These are phyloP conservation scores for Chaetorhynchus papuensis DNA, from an alignment of 2,113 vertebrate species.

Conservation along the genomic window DNA sequence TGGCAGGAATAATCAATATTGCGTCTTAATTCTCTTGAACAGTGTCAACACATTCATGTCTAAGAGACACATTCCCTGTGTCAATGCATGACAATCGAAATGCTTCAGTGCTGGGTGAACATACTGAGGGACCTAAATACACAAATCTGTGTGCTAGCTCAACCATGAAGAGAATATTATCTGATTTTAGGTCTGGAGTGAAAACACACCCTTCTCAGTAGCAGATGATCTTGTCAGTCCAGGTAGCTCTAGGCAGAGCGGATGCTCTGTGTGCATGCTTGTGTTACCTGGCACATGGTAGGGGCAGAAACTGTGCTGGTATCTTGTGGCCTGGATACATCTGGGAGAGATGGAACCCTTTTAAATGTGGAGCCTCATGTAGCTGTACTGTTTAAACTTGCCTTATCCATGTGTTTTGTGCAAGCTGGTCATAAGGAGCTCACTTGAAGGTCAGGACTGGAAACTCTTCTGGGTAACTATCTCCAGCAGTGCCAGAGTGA, in stretches of 20 bases:
- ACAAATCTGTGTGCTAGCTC: background rate
- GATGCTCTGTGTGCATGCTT: rapidly evolving
- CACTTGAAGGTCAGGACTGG: background rate
- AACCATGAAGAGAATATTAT: background rate
- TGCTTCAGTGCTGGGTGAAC: background rate
- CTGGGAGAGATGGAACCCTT: background rate
- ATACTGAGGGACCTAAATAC: background rate
- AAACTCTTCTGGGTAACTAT: background rate
- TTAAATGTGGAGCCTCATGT: background rate
- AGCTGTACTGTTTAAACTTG: background rate
- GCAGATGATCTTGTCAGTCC: background rate
- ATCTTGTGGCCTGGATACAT: background rate
- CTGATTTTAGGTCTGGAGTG: background rate
- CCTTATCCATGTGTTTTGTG: background rate
- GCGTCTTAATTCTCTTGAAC: background rate
- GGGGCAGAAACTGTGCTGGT: background rate
- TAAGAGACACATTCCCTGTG: background rate
- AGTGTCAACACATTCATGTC: background rate
- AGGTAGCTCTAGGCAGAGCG: background rate
- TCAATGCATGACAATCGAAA: background rate
- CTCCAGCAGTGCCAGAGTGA: background rate
- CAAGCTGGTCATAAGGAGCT: background rate
- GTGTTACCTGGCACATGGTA: rapidly evolving
- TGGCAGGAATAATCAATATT: background rate
- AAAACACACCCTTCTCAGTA: background rate